A percentile compares a stretch with the other conserved stretches of the same genome.
Evolutionary conservation across 2,888 invertebrate genomes (phyloP).

Genomic region (Erannis defoliaria): DNA sequence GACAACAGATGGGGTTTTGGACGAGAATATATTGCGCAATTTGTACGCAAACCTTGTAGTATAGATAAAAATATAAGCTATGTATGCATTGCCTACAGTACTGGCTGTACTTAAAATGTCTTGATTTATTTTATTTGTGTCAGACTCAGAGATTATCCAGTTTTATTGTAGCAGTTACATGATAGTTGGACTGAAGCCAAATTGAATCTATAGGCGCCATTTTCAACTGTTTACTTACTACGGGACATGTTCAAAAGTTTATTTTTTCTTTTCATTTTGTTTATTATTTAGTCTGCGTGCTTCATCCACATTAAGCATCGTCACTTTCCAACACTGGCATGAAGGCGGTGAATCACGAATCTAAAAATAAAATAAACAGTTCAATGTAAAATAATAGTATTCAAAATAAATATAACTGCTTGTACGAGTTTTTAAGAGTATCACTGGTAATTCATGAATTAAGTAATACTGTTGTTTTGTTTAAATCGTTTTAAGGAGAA

Average conservation of each 20-base stretch:
- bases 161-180: slow-evolving; percentile 27
- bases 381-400: too few relatives aligned
- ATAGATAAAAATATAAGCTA: too few relatives aligned
- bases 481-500: not conserved
- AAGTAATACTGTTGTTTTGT: not conserved
- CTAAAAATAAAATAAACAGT: too few relatives aligned
- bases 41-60: not conserved
- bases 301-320: too few relatives aligned
- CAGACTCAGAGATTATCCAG: slow-evolving; percentile 21
- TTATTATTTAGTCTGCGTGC: too few relatives aligned
- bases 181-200: slow-evolving; percentile 23
- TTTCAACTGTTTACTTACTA: slow-evolving; percentile 11
- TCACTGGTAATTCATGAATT: too few relatives aligned
- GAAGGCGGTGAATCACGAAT: too few relatives aligned
- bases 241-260: not conserved
- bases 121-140: slow-evolving; percentile 37
- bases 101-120: slow-evolving; percentile 33
- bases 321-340: too few relatives aligned
- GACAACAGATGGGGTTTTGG: too few relatives aligned
- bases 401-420: too few relatives aligned
- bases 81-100: not conserved
- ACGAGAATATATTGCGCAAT: too few relatives aligned
- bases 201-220: slow-evolving; percentile 16
- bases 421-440: too few relatives aligned
- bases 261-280: not conserved